phyloP scores from a whole-genome alignment of 2,888 invertebrate genomes.

The Cenopis cana region DNA sequence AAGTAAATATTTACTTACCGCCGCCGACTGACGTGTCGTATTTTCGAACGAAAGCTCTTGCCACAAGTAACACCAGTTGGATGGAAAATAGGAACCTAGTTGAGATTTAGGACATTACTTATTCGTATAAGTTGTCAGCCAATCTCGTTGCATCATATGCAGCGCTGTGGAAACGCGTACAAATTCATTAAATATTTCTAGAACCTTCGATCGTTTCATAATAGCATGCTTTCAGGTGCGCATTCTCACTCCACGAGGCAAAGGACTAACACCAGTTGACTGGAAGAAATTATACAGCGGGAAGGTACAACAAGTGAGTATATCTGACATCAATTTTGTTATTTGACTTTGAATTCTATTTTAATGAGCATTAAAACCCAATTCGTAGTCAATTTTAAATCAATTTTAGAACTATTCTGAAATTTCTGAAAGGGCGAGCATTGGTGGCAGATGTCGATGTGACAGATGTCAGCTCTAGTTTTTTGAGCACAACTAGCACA shows the following conservation, averaged over 20 bases:
- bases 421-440: not conserved
- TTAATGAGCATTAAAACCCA: not conserved
- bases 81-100: too few relatives aligned
- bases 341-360: not conserved
- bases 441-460: too few relatives aligned
- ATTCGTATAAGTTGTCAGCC: not conserved
- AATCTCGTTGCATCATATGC: not conserved
- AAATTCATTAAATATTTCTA: slow-evolving; percentile 33
- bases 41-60: too few relatives aligned
- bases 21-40: too few relatives aligned
- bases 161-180: slow-evolving; percentile 25
- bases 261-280: slow-evolving; percentile 26
- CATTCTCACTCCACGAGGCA: slow-evolving; percentile 26
- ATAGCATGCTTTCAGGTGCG: slow-evolving; percentile 35
- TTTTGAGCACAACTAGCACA: too few relatives aligned
- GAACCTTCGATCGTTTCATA: slow-evolving; percentile 37
- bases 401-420: not conserved
- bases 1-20: too few relatives aligned
- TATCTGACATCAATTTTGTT: not conserved
- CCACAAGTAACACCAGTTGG: too few relatives aligned
- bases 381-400: not conserved
- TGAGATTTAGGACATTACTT: not conserved
- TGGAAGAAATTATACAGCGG: slow-evolving; percentile 23
- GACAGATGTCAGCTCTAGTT: too few relatives aligned
- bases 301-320: slow-evolving; percentile 28